Evolutionary conservation across 2,113 vertebrate species (phyloP), one percentile per base, ranked within the genome.

Genomic region (Caloenas nicobarica): DNA sequence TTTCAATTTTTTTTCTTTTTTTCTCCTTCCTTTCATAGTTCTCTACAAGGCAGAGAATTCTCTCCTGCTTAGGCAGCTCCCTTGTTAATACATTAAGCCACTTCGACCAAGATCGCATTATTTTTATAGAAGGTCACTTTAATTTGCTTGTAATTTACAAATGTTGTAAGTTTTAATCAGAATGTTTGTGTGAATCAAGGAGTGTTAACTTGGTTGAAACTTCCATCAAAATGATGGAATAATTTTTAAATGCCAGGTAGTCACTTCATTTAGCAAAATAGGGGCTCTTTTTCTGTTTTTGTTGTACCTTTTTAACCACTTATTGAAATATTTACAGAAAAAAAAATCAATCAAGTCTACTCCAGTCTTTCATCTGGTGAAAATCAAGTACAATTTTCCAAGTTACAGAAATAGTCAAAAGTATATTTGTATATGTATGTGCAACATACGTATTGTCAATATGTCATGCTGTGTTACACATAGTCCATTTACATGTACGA

Each of bases 231-330:
- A 81, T 61, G 11, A 56, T 46, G 16, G 34, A 77, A 80, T 83
- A 7, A 77, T 76, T 93, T 73, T 69, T 60, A 72, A 92, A 53
- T 81, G 21, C 3, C 16, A 60, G 10, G 3, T n/a, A 78, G 10
- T 54, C 19, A 12, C 5, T 73, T 54, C 10, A 38, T 58, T 72
- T 72, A 69, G 34, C 86, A 89, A 84, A 89, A 53, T 2, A 6
- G 4, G 21, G 7, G 4, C 8, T 1, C 0, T 3, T 48, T n/a
- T 24, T 58, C 9, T n/a, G 7, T 18, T 77, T 18, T 61, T 62
- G 6, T 15, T 69, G 29, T 9, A 46, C 26, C 23, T 48, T 74
- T 91, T 64, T 42, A 66, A 78, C 6, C 44, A 44, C 24, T 83
- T 79, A 25, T 46, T 76, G 50, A 23, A 76, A 73, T 34, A 69